Conservation (phyloP, 1,140 invertebrate genomes). For the Scaptodrosophila lebanonensis region DNA sequence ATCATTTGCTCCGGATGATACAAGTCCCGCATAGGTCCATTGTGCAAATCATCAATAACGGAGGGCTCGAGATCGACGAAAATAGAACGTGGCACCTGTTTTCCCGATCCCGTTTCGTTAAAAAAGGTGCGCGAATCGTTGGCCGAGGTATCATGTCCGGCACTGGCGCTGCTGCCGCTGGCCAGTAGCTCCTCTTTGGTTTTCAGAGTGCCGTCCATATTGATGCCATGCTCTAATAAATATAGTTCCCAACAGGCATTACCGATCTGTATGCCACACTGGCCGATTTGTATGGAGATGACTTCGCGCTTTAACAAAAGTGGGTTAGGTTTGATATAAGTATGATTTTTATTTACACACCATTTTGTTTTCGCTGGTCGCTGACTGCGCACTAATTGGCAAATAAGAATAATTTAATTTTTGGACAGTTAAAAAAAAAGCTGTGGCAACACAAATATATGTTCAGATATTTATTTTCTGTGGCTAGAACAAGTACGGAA, state of each 20-base stretch:
- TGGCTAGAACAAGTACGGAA: constrained; percentile 31
- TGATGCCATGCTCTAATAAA: constrained; percentile 85
- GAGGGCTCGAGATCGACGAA: constrained; percentile 79
- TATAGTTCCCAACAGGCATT: constrained; percentile 90
- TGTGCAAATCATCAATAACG: constrained; percentile 81
- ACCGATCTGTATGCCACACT: constrained; percentile 85
- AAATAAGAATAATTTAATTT: too few species aligned
- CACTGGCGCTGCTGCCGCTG: constrained; percentile 52
- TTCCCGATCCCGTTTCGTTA: constrained; percentile 80
- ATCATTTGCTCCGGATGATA: constrained; percentile 86
- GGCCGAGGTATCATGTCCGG: constrained; percentile 42
- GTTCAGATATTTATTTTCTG: constrained; percentile 1
- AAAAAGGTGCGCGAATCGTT: constrained; percentile 81
- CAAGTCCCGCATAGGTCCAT: constrained; percentile 81
- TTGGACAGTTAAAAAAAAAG: constrained; percentile 37
- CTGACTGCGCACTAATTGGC: too few species aligned
- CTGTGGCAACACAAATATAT: too few species aligned
- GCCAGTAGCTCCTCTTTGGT: constrained; percentile 53
- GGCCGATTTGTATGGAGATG: constrained; percentile 83
- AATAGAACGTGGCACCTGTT: constrained; percentile 80
- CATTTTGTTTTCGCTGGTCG: not conserved
- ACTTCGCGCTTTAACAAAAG: constrained; percentile 80
- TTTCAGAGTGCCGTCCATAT: constrained; percentile 80
- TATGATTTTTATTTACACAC: not conserved
- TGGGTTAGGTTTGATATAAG: not conserved